Conservation (phyloP, 2,797 vertebrate species). For the Morus bassanus region DNA sequence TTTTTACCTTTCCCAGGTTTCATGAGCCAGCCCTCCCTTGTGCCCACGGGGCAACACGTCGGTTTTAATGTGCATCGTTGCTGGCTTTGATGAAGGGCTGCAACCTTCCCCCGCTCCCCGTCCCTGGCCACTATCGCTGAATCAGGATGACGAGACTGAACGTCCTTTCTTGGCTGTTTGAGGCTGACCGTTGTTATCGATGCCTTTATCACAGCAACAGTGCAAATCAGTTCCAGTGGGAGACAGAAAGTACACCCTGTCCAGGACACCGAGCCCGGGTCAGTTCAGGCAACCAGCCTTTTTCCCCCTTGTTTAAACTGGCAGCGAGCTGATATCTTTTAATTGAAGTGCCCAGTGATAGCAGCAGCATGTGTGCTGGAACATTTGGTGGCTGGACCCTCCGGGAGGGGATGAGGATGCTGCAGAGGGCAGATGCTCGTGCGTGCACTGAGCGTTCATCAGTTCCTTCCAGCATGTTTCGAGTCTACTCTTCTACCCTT, state of each 20-base stretch:
- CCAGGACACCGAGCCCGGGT: background rate
- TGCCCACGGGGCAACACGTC: background rate
- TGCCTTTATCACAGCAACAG: background rate
- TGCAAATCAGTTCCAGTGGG: background rate
- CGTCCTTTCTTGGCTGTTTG: background rate
- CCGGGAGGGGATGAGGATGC: background rate
- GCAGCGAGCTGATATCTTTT: background rate
- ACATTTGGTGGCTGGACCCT: background rate
- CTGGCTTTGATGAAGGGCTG: background rate
- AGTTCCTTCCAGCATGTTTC: background rate
- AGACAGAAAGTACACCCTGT: background rate
- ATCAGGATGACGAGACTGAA: background rate
- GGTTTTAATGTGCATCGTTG: background rate
- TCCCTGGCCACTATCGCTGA: background rate
- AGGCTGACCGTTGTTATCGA: background rate
- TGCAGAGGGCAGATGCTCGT: background rate
- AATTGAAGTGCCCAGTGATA: background rate
- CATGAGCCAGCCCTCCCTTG: background rate
- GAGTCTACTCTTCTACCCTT: background rate
- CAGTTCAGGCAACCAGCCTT: background rate
- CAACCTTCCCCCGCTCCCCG: background rate
- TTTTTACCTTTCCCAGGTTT: background rate
- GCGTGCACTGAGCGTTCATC: fast-evolving
- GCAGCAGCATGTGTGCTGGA: background rate
- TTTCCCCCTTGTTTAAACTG: background rate